phyloP scores from a whole-genome alignment of 2,113 vertebrate genomes.

The Anthoscopus minutus region DNA sequence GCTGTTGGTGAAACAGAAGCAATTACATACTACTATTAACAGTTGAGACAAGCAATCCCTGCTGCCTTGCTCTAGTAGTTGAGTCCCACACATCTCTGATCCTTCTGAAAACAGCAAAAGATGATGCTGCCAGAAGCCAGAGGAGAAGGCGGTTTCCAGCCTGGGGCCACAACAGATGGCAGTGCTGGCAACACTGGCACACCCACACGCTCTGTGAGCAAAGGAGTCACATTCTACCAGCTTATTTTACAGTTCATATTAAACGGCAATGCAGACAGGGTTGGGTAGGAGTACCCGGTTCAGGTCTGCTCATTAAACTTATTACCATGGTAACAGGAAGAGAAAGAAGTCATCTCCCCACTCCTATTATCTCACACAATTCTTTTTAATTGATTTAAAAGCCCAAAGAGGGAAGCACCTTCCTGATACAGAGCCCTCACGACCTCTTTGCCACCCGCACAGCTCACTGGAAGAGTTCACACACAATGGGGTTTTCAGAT shows the following conservation, averaged over 20 bases:
- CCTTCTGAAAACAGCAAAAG: neutral
- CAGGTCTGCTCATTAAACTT: neutral
- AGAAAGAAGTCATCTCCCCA: neutral
- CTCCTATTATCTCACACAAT: neutral
- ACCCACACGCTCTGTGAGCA: neutral
- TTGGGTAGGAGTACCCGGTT: neutral
- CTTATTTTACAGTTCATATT: constrained; percentile 8
- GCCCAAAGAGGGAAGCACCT: neutral
- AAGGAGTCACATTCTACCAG: neutral
- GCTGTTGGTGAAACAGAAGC: neutral
- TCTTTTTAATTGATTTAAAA: constrained; percentile 25
- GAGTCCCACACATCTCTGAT: neutral
- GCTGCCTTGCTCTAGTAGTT: neutral
- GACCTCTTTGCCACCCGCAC: neutral
- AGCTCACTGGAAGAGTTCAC: neutral
- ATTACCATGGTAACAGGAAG: constrained; percentile 42
- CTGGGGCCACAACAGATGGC: neutral
- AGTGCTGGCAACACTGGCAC: neutral
- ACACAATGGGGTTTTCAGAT: neutral
- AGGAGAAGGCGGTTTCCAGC: neutral
- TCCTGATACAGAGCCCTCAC: neutral
- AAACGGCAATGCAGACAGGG: neutral
- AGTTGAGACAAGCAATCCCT: neutral
- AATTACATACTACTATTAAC: neutral
- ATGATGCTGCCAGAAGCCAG: neutral